Conservation (phyloP, 1,140 invertebrate species). For the Drosophila rufa region DNA sequence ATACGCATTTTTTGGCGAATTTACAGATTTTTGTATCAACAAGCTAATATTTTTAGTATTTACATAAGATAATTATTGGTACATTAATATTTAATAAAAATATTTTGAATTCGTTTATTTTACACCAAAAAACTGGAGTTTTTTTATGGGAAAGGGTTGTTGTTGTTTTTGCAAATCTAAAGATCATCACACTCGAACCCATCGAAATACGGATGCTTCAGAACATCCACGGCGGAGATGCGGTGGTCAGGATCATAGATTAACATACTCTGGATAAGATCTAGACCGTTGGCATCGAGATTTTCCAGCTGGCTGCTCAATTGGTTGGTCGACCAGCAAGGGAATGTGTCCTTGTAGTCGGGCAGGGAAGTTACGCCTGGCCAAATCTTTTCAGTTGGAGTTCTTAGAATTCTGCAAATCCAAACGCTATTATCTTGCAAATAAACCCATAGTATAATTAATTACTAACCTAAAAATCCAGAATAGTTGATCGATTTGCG, state of each 20-base stretch:
- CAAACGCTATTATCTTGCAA: not conserved
- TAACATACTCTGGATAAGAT: constrained; percentile 71
- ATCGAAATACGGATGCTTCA: constrained; percentile 63
- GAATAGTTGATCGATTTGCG: constrained; percentile 98
- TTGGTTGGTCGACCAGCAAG: constrained; percentile 74
- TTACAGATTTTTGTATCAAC: constrained; percentile 21
- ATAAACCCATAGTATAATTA: constrained; percentile 72
- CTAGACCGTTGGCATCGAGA: constrained; percentile 58
- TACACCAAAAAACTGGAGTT: not conserved
- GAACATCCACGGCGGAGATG: constrained; percentile 65
- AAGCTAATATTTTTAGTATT: constrained; percentile 20
- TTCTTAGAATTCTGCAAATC: constrained; percentile 88
- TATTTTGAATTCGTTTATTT: constrained; percentile 4
- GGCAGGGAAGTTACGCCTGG: constrained; percentile 94
- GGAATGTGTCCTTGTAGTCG: constrained; percentile 91
- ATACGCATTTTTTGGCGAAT: constrained; percentile 7
- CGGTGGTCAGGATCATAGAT: constrained; percentile 73
- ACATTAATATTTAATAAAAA: constrained; percentile 20
- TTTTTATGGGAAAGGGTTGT: not conserved
- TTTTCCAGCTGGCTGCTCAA: constrained; percentile 72
- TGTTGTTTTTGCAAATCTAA: no score
- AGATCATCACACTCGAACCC: constrained; percentile 48
- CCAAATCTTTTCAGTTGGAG: constrained; percentile 96
- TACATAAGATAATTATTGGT: constrained; percentile 17
- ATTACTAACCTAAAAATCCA: constrained; percentile 91